Percentiles rank a stretch among this genome's conserved stretches.
phyloP scores from a whole-genome alignment of 2,113 vertebrate genomes.

The Podocnemis expansa region DNA sequence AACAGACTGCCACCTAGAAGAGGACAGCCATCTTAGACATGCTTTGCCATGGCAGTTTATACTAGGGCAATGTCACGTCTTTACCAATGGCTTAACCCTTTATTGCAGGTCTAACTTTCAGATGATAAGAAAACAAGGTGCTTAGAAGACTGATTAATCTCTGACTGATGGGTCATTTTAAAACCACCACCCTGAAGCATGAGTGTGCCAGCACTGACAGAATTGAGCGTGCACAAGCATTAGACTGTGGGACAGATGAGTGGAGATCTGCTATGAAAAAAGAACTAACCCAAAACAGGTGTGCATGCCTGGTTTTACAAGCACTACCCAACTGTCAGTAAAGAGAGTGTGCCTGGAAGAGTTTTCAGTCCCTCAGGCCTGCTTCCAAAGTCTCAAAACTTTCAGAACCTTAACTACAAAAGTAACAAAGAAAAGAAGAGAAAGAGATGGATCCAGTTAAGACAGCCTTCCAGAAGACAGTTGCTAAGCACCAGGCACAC shows the following conservation, averaged over 20 bases:
- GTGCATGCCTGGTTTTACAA: neutral
- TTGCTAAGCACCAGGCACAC: neutral
- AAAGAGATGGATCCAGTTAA: neutral
- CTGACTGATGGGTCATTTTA: neutral
- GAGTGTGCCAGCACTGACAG: neutral
- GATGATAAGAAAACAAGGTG: neutral
- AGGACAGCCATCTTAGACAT: accelerated
- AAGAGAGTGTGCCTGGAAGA: accelerated
- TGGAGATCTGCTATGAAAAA: neutral
- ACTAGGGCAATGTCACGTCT: neutral
- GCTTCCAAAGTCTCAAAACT: neutral
- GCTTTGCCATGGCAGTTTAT: neutral
- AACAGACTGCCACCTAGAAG: neutral
- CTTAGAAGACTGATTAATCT: neutral
- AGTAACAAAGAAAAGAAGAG: neutral
- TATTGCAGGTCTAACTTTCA: neutral
- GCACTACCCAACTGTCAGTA: neutral
- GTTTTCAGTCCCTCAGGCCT: neutral
- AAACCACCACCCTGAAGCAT: neutral
- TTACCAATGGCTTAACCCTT: neutral
- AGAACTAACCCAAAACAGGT: neutral
- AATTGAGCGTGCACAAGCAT: neutral
- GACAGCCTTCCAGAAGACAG: neutral
- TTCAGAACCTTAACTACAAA: neutral
- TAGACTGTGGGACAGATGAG: neutral